A percentile compares a stretch with the other conserved stretches of the same genome.
These are phyloP conservation scores for Tetranychus cinnabarinus DNA, from an alignment of 1,140 invertebrate species.

Conservation along the genomic window DNA sequence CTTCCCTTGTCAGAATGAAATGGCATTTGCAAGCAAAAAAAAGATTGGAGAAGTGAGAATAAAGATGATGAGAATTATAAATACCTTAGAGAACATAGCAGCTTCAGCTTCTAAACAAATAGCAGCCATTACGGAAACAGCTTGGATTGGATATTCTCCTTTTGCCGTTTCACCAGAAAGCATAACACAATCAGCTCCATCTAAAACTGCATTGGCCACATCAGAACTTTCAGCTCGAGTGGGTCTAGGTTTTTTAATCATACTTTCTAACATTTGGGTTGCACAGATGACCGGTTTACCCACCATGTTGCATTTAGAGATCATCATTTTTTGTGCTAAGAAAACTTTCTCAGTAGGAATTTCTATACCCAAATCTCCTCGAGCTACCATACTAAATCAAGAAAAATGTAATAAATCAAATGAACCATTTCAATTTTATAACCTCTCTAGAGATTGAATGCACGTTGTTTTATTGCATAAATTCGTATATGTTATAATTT, in stretches of 20 bases:
- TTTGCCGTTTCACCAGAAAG: slow-evolving; percentile 78
- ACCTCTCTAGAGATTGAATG: too few species aligned
- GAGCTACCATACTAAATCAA: slow-evolving; percentile 26
- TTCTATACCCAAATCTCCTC: slow-evolving; percentile 25
- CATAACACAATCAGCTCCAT: slow-evolving; percentile 96
- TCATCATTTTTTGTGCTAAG: slow-evolving; percentile 91
- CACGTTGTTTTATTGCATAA: too few species aligned
- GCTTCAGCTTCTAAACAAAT: slow-evolving; percentile 95
- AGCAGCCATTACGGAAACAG: slow-evolving; percentile 79
- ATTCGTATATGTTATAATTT: too few species aligned
- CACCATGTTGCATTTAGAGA: slow-evolving; percentile 63
- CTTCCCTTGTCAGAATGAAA: too few species aligned
- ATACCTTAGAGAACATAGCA: slow-evolving; percentile 59
- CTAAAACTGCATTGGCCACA: slow-evolving; percentile 88
- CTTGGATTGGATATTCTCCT: slow-evolving; percentile 64
- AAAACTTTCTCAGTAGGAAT: slow-evolving; percentile 91
- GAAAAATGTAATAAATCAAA: too few species aligned
- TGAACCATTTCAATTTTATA: too few species aligned
- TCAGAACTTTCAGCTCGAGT: slow-evolving; percentile 89
- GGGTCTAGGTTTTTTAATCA: slow-evolving; percentile 87
- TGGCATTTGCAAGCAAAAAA: neutral
- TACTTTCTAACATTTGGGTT: slow-evolving; percentile 95
- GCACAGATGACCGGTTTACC: slow-evolving; percentile 93
- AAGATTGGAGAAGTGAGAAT: neutral
- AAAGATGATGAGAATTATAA: neutral